Percentiles rank a stretch among this genome's conserved stretches.
phyloP scores from a whole-genome alignment of 2,797 vertebrate genomes.

The Rallus crepitans region DNA sequence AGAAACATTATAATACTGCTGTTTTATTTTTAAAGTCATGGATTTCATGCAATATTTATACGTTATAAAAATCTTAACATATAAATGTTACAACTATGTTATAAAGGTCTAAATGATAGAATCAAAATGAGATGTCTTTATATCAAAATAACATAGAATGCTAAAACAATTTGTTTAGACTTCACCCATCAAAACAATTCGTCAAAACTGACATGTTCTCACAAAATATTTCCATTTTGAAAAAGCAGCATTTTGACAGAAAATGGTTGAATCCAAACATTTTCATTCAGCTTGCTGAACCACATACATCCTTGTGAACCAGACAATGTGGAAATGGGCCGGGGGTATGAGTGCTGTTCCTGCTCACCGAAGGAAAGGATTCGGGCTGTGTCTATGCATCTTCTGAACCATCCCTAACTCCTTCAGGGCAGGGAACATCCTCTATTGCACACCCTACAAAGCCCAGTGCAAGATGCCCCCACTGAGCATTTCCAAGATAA shows the following conservation, averaged over 20 bases:
- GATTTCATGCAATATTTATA: not conserved
- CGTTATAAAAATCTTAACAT: not conserved
- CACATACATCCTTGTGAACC: not conserved
- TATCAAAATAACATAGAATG: conserved; percentile 40
- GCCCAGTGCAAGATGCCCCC: not conserved
- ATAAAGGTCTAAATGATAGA: conserved; percentile 53
- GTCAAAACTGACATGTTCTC: conserved; percentile 54
- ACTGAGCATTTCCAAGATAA: not conserved
- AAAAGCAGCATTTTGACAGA: conserved; percentile 55
- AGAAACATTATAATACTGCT: not conserved
- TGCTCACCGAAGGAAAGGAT: not conserved
- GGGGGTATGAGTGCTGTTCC: not conserved
- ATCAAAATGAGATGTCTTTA: conserved; percentile 57
- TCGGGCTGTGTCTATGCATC: not conserved
- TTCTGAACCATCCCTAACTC: not conserved
- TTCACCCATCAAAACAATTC: conserved; percentile 66
- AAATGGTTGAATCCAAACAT: conserved; percentile 15
- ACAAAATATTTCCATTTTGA: conserved; percentile 68
- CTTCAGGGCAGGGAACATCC: not conserved
- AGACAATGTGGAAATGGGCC: not conserved
- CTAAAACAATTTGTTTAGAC: conserved; percentile 71
- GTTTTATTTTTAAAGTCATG: conserved; percentile 2
- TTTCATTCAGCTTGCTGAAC: conserved; percentile 25
- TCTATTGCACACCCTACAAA: not conserved
- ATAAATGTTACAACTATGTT: conserved; percentile 15